phyloP scores from a whole-genome alignment of 2,888 invertebrate genomes.

The Cheilosia grossa region DNA sequence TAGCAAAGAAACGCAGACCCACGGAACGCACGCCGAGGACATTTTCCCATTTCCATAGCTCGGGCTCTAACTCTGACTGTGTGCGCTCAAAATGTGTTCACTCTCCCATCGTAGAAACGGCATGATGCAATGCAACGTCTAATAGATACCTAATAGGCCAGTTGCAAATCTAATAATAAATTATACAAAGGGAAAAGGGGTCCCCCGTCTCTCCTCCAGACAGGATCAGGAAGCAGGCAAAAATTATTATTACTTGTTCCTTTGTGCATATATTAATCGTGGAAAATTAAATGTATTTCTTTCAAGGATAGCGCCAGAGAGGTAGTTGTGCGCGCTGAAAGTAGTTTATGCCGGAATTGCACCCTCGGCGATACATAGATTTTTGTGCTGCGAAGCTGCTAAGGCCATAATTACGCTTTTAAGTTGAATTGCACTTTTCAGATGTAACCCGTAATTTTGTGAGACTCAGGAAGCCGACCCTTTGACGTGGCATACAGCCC shows the following conservation, averaged over 20 bases:
- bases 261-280: slow-evolving; percentile 72
- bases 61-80: not conserved
- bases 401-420: slow-evolving; percentile 68
- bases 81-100: slow-evolving; percentile 32
- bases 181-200: slow-evolving; percentile 25
- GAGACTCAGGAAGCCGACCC: slow-evolving; percentile 14
- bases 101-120: slow-evolving; percentile 31
- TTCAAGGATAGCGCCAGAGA: slow-evolving; percentile 48
- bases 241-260: slow-evolving; percentile 68
- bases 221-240: slow-evolving; percentile 53
- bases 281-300: slow-evolving; percentile 74
- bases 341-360: slow-evolving; percentile 24
- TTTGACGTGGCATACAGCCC: slow-evolving; percentile 56
- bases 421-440: slow-evolving; percentile 73
- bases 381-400: slow-evolving; percentile 31
- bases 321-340: slow-evolving; percentile 15
- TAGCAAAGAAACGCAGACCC: slow-evolving; percentile 2
- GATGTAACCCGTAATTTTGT: slow-evolving; percentile 71
- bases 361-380: slow-evolving; percentile 35
- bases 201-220: not conserved
- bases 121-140: slow-evolving; percentile 57
- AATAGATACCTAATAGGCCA: slow-evolving; percentile 74
- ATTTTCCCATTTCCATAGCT: not conserved
- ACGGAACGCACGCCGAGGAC: slow-evolving; percentile 15
- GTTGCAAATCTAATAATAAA: slow-evolving; percentile 74